A percentile compares a stretch with the other conserved stretches of the same genome.
These are phyloP conservation scores for Andrena trimmerana DNA, from an alignment of 2,888 invertebrate genomes.

Conservation along the genomic window DNA sequence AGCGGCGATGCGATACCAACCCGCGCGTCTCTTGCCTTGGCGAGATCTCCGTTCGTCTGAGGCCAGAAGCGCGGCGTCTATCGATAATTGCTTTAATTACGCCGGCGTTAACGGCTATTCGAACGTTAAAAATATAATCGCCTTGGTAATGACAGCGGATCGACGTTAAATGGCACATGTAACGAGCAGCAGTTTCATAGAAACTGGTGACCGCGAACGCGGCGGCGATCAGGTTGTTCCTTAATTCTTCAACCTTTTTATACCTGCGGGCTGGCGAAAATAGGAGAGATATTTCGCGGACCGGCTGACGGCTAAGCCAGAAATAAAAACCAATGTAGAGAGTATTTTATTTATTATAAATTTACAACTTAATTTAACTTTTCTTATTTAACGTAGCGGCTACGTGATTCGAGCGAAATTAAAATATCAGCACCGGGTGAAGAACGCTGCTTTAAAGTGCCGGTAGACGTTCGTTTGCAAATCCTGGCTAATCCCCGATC, in stretches of 20 bases:
- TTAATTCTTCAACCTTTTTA: background rate
- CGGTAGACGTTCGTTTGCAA: background rate
- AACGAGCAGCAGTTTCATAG: conserved; percentile 33
- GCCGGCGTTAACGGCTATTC: conserved; percentile 28
- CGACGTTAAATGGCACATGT: conserved; percentile 37
- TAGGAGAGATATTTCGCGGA: no score
- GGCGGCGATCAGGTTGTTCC: background rate
- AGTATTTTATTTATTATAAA: no score
- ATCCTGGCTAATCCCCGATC: conserved; percentile 4
- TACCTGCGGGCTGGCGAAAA: no score
- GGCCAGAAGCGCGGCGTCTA: conserved; percentile 42
- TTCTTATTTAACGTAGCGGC: no score
- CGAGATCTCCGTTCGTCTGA: conserved; percentile 36
- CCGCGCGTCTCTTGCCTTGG: conserved; percentile 39
- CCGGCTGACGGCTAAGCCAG: no score
- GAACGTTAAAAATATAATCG: conserved; percentile 30
- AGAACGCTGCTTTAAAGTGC: background rate
- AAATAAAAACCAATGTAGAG: no score
- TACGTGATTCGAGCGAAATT: no score
- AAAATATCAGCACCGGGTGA: no score
- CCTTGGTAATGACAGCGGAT: conserved; percentile 31
- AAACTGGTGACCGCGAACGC: conserved; percentile 13
- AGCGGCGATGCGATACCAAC: conserved; percentile 62
- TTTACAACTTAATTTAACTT: no score
- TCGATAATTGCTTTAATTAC: conserved; percentile 66